Evolutionary conservation across 2,888 invertebrate genomes (phyloP), one percentile per base, ranked within the genome.

Genomic region (Homarus gammarus): DNA sequence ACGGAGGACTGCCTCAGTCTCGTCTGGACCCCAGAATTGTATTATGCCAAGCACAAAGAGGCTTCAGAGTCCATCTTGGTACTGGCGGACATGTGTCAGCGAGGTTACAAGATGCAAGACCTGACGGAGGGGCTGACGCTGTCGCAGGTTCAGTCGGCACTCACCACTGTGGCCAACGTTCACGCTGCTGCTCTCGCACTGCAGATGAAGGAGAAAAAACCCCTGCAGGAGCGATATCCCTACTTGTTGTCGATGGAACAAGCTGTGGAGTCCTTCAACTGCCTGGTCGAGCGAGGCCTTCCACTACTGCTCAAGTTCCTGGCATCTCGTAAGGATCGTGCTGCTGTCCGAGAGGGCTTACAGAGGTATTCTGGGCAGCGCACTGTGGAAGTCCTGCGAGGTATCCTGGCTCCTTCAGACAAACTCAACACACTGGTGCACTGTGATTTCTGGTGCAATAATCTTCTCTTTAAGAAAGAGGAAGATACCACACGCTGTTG

Each of bases 391-490:
- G 87, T 91, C 15, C 73, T 92, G 22, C 78, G 75, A n/a, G 40
- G 82, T 27, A 84, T 91, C 12, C 78, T 92, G 15, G 40, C 90
- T 22, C 97, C 0, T 94, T 91, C 92, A 61, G 89, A 88, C 61
- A 91, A 91, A 49, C 78, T 96, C 93, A 96, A 97, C 0, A 95
- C 97, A 8, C 96, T 97, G 90, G 97, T 96, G 0, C 97, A 97
- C 93, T 97, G 97, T 0, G 97, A 97, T 93, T 97, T 97, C 94
- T 97, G 97, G 97, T 96, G 96, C 93, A 97, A 97, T 92, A 97
- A 97, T 94, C 94, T 97, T 27, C 94, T 97, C 91, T 96, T 97
- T 93, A 94, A 95, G 87, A 95, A 95, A 89, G 93, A 93, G 51
- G 93, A 93, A 64, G 93, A 93, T 31, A 92, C 92, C 38, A 83